phyloP scores from a whole-genome alignment of 2,888 invertebrate species.

The Litoditis marina region DNA sequence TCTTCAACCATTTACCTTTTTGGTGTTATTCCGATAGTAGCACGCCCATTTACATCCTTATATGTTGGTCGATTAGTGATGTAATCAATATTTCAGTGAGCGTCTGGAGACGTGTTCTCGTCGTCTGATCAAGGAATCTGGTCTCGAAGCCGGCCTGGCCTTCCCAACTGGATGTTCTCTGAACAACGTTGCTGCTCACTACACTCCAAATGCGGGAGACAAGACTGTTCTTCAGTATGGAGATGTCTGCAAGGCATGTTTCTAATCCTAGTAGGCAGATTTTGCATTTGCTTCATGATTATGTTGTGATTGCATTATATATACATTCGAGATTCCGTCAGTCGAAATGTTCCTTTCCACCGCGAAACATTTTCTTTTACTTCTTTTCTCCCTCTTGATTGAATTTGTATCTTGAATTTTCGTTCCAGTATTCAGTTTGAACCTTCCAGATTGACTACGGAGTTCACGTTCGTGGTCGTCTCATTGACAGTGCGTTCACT shows the following conservation, averaged over 20 bases:
- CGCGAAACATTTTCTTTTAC: background rate
- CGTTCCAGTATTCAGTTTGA: too few species aligned
- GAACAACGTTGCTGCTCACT: slow-evolving; percentile 98
- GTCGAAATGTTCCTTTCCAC: background rate
- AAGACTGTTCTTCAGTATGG: slow-evolving; percentile 87
- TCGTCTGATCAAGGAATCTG: slow-evolving; percentile 87
- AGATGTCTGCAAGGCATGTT: slow-evolving; percentile 97
- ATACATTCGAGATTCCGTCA: background rate
- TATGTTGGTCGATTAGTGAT: too few species aligned
- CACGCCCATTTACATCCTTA: too few species aligned
- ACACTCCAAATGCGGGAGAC: slow-evolving; percentile 98
- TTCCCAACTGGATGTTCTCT: slow-evolving; percentile 98
- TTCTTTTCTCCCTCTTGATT: background rate
- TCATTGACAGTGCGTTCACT: slow-evolving; percentile 98
- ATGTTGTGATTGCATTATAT: too few species aligned
- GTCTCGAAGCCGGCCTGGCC: slow-evolving; percentile 78
- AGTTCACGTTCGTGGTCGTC: slow-evolving; percentile 68
- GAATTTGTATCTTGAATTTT: background rate
- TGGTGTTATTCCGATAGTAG: too few species aligned
- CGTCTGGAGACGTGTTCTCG: slow-evolving; percentile 88
- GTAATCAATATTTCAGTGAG: slow-evolving; percentile 71
- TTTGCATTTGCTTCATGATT: background rate
- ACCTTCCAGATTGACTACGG: slow-evolving; percentile 59
- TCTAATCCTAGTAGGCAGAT: too few species aligned
- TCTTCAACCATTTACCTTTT: too few species aligned